Evolutionary conservation across 2,113 vertebrate species (phyloP), one percentile per base, ranked within the genome.

Genomic region (Forbesichthys papilliferus): DNA sequence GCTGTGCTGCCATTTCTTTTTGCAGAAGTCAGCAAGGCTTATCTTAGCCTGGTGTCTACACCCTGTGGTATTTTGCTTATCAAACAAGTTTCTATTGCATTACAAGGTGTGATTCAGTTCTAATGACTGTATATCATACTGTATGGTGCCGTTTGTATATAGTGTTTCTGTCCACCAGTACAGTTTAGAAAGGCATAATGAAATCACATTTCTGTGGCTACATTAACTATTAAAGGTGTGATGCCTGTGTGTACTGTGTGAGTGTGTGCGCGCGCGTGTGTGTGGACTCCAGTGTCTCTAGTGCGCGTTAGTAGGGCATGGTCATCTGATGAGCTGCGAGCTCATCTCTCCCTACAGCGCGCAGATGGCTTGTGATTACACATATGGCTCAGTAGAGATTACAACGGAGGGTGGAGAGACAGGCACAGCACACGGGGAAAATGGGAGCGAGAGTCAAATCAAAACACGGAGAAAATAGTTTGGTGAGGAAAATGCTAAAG

Each of bases 341-440:
- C 86, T 88, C 86, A 73, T 80, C 77, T 87, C 87, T 83, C 71
- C 89, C 89, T 66, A 77, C 87, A 75, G 86, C 13, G 88, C 80
- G 90, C 92, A 93, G 92, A 93, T 92, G 92, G 92, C 80, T 87
- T 81, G 84, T 84, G 87, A 92, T 92, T 91, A 91, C 78, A 49
- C 82, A 42, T 8, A 84, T 68, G 64, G 89, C 87, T 92, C 89
- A 90, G 83, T 69, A 61, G 80, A 90, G 89, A 92, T 91, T 90
- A 92, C 79, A 54, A 75, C 47, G 82, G 82, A 77, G 81, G 77
- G 72, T 67, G 70, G n/a, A 33, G 18, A 64, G 77, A 75, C 56
- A 71, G 75, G 73, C n/a, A 62, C 33, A 64, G 18, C 63, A 65
- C 60, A 67, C 51, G 66, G 20, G 71, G 71, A 73, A 57, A 74